phyloP scores from a whole-genome alignment of 2,888 invertebrate species.

The Netelia virgata region DNA sequence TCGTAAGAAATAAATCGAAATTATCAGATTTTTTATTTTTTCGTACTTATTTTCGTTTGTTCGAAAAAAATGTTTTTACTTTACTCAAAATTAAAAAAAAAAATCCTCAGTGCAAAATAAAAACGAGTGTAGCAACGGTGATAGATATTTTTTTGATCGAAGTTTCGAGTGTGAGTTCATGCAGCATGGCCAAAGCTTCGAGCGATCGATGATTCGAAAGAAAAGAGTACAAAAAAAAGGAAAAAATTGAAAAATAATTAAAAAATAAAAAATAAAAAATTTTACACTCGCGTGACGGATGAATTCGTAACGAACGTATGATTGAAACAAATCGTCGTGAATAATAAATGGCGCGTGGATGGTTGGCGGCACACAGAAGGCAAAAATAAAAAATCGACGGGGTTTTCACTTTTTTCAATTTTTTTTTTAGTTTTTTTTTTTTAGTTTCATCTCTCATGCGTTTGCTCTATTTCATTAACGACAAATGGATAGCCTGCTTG shows the following conservation, averaged over 20 bases:
- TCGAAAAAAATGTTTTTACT: slow-evolving; percentile 19
- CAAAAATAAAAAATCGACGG: slow-evolving; percentile 61
- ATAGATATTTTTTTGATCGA: slow-evolving; percentile 22
- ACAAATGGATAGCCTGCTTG: neutral
- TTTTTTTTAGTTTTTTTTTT: slow-evolving; percentile 25
- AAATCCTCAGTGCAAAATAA: slow-evolving; percentile 4
- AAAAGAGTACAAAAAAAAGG: neutral
- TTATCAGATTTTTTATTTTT: neutral
- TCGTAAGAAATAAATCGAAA: slow-evolving; percentile 11
- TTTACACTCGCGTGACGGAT: slow-evolving; percentile 7
- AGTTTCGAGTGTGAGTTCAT: slow-evolving; percentile 73
- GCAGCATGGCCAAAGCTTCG: slow-evolving; percentile 83
- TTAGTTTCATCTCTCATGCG: slow-evolving; percentile 20
- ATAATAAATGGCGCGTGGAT: slow-evolving; percentile 72
- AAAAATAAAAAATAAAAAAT: slow-evolving; percentile 17
- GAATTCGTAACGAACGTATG: slow-evolving; percentile 34
- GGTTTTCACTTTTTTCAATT: slow-evolving; percentile 38
- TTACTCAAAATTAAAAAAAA: neutral
- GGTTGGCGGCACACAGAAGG: slow-evolving; percentile 79
- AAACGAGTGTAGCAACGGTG: slow-evolving; percentile 16
- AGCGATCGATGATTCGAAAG: slow-evolving; percentile 70
- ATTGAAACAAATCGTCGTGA: slow-evolving; percentile 60
- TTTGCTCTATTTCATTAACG: slow-evolving; percentile 46
- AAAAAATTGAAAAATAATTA: slow-evolving; percentile 27
- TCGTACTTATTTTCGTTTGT: too few species aligned